Conservation (phyloP, 2,888 invertebrate species). For the Tubulanus polymorphus region DNA sequence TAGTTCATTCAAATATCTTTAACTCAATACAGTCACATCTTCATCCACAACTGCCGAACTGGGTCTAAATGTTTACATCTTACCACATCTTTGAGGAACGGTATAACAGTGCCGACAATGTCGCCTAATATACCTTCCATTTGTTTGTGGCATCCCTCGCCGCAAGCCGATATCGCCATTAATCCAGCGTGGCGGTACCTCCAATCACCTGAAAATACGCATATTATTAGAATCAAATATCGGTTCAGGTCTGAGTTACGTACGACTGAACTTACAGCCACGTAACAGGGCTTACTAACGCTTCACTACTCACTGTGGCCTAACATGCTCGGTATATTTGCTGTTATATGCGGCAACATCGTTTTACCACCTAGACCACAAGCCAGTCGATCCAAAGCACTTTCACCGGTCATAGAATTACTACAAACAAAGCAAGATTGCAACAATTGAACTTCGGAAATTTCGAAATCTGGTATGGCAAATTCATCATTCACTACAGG, state of each 20-base stretch:
- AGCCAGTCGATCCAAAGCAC: conserved; percentile 93
- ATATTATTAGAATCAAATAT: too few species aligned
- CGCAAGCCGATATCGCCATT: conserved; percentile 97
- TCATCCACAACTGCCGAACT: too few species aligned
- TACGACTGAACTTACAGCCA: not conserved
- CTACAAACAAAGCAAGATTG: conserved; percentile 58
- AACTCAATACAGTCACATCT: too few species aligned
- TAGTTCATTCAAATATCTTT: too few species aligned
- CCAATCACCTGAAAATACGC: conserved; percentile 53
- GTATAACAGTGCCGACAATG: conserved; percentile 85
- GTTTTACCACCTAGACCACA: conserved; percentile 93
- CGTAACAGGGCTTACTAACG: not conserved
- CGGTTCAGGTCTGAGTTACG: too few species aligned
- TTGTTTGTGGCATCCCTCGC: conserved; percentile 97
- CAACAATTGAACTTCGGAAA: too few species aligned
- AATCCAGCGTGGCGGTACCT: conserved; percentile 81
- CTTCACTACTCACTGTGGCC: conserved; percentile 58
- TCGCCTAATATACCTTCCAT: conserved; percentile 94
- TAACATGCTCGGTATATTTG: conserved; percentile 82
- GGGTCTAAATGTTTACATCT: too few species aligned
- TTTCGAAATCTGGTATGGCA: too few species aligned
- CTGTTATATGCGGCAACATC: conserved; percentile 83
- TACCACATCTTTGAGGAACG: conserved; percentile 78
- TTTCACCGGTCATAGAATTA: conserved; percentile 92
- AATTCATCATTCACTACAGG: too few species aligned